Base-by-base conservation (phyloP, 2,797 vertebrate species). In the Thunnus albacares region DNA sequence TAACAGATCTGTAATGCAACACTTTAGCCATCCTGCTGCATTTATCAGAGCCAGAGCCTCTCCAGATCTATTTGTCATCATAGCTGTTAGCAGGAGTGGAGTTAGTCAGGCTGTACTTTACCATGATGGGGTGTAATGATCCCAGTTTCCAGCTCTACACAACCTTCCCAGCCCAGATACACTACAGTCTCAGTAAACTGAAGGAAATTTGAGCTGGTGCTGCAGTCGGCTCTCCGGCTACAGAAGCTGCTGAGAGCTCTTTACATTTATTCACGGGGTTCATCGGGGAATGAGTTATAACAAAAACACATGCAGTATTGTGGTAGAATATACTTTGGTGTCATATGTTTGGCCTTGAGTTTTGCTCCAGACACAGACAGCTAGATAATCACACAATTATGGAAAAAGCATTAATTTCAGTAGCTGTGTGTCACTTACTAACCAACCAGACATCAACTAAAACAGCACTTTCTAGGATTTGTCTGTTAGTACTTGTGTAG, bases 61-160 rank as follows among this genome's bases (percentile, higher is more conserved):
- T 78, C 45, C 62, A 80, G 33, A 79, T 77, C 83, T 71, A 78
- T 85, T 86, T 87, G 79, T 87, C 84, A 89, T 86, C 73, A 35
- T 63, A 58, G 73, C 81, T 73, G 55, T 82, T 74, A 70, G 68
- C 73, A 30, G 41, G 61, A 82, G 72, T 83, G 73, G 63, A 85
- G 75, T 79, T 79, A 84, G 68, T 83, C 75, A 84, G 66, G 63
- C 69, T 77, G 69, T 82, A 79, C 75, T 81, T 83, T 77, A 65
- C 66, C 18, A 47, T 83, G 79, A 88, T 84, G 65, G 75, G 71
- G 58, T 77, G 72, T 83, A 84, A 88, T 88, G 81, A 87, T 69
- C 79, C 76, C 55, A 59, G 70, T 59, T 80, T 71, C 55, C 73
- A 78, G 79, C 53, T 59, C 47, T 45, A 56, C 49, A 30, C 35